Conservation (phyloP, 2,888 invertebrate genomes). For the Lycophotia porphyrea region DNA sequence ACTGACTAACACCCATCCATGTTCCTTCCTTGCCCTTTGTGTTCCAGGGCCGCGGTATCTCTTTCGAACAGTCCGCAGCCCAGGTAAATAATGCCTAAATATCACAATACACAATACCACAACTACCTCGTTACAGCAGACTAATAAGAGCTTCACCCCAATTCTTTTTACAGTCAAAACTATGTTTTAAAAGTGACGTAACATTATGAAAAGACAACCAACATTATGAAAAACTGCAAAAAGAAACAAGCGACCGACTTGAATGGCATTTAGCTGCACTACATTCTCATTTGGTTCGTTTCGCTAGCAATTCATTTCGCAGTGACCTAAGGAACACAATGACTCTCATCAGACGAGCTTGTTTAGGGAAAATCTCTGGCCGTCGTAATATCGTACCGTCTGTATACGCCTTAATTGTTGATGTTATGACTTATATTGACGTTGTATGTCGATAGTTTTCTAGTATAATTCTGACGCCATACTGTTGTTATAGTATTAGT, state of each 20-base stretch:
- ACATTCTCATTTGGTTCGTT: slow-evolving; percentile 59
- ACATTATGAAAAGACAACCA: slow-evolving; percentile 33
- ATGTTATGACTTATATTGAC: slow-evolving; percentile 62
- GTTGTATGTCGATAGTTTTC: slow-evolving; percentile 1
- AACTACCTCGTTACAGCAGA: background rate
- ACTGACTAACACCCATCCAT: too few species aligned
- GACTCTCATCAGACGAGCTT: slow-evolving; percentile 86
- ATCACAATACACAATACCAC: background rate
- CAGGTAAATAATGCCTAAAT: background rate
- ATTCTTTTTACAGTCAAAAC: background rate
- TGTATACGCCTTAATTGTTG: slow-evolving; percentile 81
- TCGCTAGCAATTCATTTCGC: slow-evolving; percentile 61
- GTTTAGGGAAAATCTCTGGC: slow-evolving; percentile 80
- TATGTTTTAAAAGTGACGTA: slow-evolving; percentile 6
- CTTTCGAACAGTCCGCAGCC: too few species aligned
- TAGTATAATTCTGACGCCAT: background rate
- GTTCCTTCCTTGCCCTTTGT: too few species aligned
- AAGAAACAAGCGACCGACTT: slow-evolving; percentile 43
- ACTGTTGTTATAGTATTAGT: background rate
- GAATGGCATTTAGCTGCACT: slow-evolving; percentile 62
- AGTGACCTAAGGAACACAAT: slow-evolving; percentile 77
- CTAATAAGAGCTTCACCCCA: background rate
- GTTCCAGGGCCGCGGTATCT: too few species aligned
- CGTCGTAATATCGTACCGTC: slow-evolving; percentile 61
- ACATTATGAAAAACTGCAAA: slow-evolving; percentile 48